Conservation (phyloP, 1,140 invertebrate genomes). For the Apis laboriosa region DNA sequence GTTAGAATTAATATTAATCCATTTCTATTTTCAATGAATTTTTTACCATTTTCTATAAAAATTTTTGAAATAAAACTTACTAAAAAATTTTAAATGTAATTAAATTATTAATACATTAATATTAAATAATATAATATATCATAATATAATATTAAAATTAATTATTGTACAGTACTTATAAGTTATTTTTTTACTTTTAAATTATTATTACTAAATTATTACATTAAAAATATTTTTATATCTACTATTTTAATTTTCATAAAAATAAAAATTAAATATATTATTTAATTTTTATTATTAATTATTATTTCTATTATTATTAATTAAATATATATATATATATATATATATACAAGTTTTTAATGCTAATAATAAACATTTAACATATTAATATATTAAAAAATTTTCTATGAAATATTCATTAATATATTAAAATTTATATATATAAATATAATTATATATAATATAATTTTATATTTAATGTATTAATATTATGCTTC, state of each 20-base stretch:
- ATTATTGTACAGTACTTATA: not conserved
- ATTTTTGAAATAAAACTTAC: not conserved
- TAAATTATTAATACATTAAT: not conserved
- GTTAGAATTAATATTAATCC: conserved; percentile 80
- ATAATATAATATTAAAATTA: not conserved
- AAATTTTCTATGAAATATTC: too few species aligned
- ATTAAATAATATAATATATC: not conserved
- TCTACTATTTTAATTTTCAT: not conserved
- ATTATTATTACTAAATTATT: not conserved
- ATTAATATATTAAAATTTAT: too few species aligned
- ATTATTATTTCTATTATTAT: too few species aligned
- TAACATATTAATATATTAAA: too few species aligned
- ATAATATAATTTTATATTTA: too few species aligned
- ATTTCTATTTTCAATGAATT: conserved; percentile 83
- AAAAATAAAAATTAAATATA: not conserved
- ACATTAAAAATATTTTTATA: not conserved
- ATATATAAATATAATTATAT: too few species aligned
- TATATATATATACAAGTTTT: too few species aligned
- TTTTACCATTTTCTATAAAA: conserved; percentile 78
- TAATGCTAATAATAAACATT: too few species aligned
- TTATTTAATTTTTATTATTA: too few species aligned
- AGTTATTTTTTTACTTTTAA: not conserved
- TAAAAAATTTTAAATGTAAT: not conserved
- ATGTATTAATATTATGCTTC: too few species aligned
- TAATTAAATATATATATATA: too few species aligned